These are phyloP conservation scores for Nasonovia ribisnigri DNA, from an alignment of 2,888 invertebrate genomes.

Conservation along the genomic window DNA sequence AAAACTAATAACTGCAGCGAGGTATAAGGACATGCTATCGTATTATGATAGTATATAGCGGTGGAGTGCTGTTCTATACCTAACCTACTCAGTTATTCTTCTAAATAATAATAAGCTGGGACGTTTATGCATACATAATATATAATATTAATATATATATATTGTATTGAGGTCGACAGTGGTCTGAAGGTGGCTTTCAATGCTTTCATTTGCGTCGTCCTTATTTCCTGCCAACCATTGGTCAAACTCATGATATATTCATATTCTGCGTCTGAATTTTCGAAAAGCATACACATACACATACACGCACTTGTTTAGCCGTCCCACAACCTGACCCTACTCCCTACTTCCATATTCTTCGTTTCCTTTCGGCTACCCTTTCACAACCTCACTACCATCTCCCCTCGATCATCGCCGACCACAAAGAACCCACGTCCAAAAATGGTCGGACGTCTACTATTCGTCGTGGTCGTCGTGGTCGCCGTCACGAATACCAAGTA, in stretches of 20 bases:
- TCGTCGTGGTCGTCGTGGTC: neutral
- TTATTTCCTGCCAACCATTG: conserved; percentile 56
- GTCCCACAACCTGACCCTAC: neutral
- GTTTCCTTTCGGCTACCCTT: neutral
- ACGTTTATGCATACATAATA: neutral
- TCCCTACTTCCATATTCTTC: conserved; percentile 6
- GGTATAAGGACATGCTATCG: neutral
- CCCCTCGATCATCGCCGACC: neutral
- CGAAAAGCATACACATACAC: neutral
- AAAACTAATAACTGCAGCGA: conserved; percentile 19
- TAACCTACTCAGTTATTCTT: conserved; percentile 38
- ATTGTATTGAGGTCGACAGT: conserved; percentile 19
- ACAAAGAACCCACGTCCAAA: conserved; percentile 11
- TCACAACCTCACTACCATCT: neutral
- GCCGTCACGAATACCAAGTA: conserved; percentile 39
- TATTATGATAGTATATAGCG: neutral
- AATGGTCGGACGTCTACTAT: neutral
- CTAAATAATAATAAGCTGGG: conserved; percentile 43
- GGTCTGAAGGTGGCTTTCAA: conserved; percentile 41
- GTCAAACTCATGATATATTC: conserved; percentile 62
- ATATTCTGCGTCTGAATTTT: conserved; percentile 47
- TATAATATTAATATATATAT: neutral
- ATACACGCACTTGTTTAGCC: neutral
- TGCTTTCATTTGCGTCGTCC: neutral
- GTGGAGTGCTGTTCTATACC: neutral